Conservation (phyloP, 2,113 vertebrate genomes). For the Chaenocephalus aceratus region DNA sequence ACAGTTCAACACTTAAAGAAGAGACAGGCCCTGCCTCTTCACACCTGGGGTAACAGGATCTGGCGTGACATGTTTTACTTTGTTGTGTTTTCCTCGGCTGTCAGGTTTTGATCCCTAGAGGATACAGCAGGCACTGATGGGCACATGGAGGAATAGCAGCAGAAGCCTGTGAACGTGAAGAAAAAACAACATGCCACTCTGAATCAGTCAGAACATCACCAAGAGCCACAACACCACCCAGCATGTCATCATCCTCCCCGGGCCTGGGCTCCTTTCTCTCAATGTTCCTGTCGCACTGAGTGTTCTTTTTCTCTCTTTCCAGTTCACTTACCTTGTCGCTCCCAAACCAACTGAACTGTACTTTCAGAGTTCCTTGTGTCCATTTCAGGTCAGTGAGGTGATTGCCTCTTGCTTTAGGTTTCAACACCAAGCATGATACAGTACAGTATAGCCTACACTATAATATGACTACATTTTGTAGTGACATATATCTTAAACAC, state of each 20-base stretch:
- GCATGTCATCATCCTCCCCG: constrained; percentile 12
- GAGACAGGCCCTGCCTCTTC: not conserved
- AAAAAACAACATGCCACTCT: constrained; percentile 69
- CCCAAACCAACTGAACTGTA: not conserved
- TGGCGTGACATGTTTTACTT: constrained; percentile 21
- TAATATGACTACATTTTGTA: too few relatives aligned
- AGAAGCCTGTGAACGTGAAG: constrained; percentile 22
- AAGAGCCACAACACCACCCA: constrained; percentile 2
- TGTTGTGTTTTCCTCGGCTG: not conserved
- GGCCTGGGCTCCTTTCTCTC: not conserved
- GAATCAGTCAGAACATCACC: constrained; percentile 51
- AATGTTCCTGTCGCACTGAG: constrained; percentile 6
- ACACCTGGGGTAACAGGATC: not conserved
- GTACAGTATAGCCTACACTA: too few relatives aligned
- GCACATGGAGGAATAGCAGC: constrained; percentile 59
- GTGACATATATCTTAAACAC: too few relatives aligned
- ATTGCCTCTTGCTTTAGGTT: not conserved
- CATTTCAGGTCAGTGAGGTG: constrained; percentile 5
- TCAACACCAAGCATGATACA: not conserved
- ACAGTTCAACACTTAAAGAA: not conserved
- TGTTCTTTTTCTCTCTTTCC: constrained; percentile 22
- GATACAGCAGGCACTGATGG: constrained; percentile 36
- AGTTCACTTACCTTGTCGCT: constrained; percentile 11
- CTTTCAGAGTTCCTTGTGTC: constrained; percentile 6
- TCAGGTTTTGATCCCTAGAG: not conserved